Evolutionary conservation across 2,797 vertebrate species (phyloP).

Genomic region (Micromesistius poutassou): DNA sequence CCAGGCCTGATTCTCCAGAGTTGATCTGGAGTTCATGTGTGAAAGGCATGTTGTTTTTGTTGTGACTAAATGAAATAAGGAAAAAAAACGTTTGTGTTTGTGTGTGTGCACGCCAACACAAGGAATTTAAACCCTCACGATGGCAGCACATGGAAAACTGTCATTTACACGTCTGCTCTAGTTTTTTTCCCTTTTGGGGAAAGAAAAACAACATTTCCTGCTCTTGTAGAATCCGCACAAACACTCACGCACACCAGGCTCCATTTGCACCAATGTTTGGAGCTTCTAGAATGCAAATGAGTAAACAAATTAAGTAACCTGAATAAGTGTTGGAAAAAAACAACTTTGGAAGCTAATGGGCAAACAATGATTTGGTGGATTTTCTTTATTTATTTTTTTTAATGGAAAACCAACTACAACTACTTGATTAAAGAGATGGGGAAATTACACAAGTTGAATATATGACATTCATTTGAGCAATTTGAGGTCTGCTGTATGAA

Average conservation of each 20-base stretch:
- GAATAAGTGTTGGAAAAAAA: neutral
- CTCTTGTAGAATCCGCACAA: neutral
- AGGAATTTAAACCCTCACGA: too few species aligned
- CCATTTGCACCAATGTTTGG: neutral
- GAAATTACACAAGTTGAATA: neutral
- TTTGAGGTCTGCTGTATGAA: neutral
- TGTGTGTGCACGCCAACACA: neutral
- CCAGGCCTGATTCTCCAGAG: too few species aligned
- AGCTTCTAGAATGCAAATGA: neutral
- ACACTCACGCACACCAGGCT: conserved; percentile 6
- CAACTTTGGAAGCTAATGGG: neutral
- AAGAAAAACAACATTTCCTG: neutral
- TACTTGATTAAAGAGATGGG: neutral
- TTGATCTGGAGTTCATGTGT: too few species aligned
- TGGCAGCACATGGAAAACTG: neutral
- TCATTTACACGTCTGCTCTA: neutral
- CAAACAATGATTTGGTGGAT: neutral
- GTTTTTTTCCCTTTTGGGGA: neutral
- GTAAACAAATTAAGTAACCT: neutral
- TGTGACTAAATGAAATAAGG: too few species aligned
- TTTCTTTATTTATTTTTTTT: neutral
- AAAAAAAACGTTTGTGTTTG: neutral
- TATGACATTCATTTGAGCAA: neutral
- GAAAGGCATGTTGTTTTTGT: too few species aligned
- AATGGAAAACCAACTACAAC: neutral